Percentiles rank a stretch among this genome's conserved stretches.
Evolutionary conservation across 1,140 invertebrate species (phyloP).

Genomic region (Pissodes strobi): DNA sequence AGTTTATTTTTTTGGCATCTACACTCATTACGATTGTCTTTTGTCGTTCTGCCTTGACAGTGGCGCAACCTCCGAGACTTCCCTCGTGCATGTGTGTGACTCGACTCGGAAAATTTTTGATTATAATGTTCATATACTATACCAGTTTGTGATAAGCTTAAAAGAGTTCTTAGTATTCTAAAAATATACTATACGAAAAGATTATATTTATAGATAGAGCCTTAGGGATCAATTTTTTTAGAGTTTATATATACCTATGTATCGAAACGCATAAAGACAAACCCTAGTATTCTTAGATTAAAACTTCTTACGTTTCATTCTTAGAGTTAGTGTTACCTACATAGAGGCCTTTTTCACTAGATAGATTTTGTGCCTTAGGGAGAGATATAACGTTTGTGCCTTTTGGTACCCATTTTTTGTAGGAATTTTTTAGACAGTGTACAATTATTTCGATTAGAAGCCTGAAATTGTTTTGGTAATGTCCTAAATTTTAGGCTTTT

Average conservation of each 20-base stretch:
- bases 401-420: constrained; percentile 30
- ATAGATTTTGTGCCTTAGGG: constrained; percentile 37
- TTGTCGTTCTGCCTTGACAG: no score
- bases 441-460: background rate
- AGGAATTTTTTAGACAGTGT: background rate
- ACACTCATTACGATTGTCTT: no score
- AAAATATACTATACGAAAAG: constrained; percentile 1
- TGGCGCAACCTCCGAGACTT: no score
- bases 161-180: background rate
- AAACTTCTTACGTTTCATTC: background rate
- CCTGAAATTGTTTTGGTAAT: background rate
- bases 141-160: constrained; percentile 16
- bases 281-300: constrained; percentile 5
- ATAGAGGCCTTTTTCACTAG: constrained; percentile 36
- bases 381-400: constrained; percentile 29
- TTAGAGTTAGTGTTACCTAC: background rate
- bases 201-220: constrained; percentile 12
- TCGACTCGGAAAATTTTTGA: no score
- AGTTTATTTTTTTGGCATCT: no score
- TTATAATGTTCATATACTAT: no score
- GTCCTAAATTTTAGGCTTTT: no score
- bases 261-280: constrained; percentile 9
- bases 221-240: constrained; percentile 18
- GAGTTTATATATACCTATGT: constrained; percentile 9
- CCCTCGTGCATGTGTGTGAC: no score